A percentile compares a stretch with the other conserved stretches of the same genome.
Conservation (phyloP, 2,888 invertebrate species). For the Nesidiocoris tenuis region DNA sequence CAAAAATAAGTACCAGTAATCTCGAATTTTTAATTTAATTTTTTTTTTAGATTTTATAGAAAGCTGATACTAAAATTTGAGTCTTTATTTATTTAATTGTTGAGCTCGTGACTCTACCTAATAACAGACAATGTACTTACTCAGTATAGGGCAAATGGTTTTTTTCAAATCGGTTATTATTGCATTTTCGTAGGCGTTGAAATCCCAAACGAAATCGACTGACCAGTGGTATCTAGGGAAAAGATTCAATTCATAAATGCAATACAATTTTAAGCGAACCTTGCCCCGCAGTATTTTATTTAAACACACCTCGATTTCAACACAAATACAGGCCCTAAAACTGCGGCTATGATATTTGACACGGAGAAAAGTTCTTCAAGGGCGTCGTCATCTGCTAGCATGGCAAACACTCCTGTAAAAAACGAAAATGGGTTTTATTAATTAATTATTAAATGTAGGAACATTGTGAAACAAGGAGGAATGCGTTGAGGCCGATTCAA, state of each 20-base stretch:
- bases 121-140: background rate
- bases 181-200: background rate
- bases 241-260: background rate
- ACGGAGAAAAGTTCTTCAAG: background rate
- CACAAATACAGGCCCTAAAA: constrained; percentile 20
- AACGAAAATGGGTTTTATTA: too few relatives aligned
- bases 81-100: background rate
- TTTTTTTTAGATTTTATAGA: too few relatives aligned
- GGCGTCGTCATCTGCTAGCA: background rate
- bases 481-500: too few relatives aligned
- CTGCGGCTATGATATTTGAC: background rate
- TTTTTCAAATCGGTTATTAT: background rate
- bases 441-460: too few relatives aligned
- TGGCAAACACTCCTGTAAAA: constrained; percentile 16
- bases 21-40: too few relatives aligned
- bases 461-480: too few relatives aligned
- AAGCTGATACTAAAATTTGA: too few relatives aligned
- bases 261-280: too few relatives aligned
- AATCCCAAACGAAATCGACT: constrained; percentile 7
- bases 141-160: background rate
- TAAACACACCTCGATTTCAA: constrained; percentile 9
- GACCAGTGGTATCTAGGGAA: constrained; percentile 13
- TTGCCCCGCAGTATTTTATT: background rate
- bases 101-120: too few relatives aligned
- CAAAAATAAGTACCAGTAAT: too few relatives aligned